These are phyloP conservation scores for Gymnodraco acuticeps DNA, from an alignment of 2,797 vertebrate species.

Conservation along the genomic window DNA sequence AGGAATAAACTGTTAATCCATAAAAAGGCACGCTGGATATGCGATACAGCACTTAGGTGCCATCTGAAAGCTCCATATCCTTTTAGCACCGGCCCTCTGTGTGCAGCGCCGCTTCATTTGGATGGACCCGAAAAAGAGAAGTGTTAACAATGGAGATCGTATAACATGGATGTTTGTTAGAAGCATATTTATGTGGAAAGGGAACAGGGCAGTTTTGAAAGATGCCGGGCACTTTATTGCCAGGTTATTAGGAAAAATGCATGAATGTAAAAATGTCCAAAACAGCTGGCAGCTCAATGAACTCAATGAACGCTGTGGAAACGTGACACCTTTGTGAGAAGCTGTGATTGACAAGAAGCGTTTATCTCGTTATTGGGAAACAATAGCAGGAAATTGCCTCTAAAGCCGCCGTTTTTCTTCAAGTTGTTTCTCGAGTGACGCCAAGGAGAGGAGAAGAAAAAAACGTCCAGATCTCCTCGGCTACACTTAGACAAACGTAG, in stretches of 20 bases:
- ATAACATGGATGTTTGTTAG: constrained; percentile 57
- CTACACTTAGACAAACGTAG: constrained; percentile 59
- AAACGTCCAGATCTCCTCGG: constrained; percentile 52
- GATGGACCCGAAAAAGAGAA: constrained; percentile 51
- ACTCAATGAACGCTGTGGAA: constrained; percentile 36
- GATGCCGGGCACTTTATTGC: constrained; percentile 50
- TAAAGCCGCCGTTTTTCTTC: constrained; percentile 52
- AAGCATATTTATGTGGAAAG: constrained; percentile 36
- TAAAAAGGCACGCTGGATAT: constrained; percentile 69
- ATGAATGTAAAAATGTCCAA: constrained; percentile 40
- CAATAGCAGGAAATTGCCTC: constrained; percentile 67
- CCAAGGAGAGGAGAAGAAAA: constrained; percentile 43
- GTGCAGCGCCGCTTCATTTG: constrained; percentile 45
- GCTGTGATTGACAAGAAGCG: constrained; percentile 53
- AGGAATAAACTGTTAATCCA: constrained; percentile 78
- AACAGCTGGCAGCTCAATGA: constrained; percentile 51
- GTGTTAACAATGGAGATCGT: constrained; percentile 56
- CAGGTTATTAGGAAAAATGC: constrained; percentile 19
- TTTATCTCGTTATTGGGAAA: constrained; percentile 64
- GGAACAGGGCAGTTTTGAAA: constrained; percentile 25
- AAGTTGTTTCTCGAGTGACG: constrained; percentile 32
- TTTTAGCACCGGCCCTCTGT: constrained; percentile 56
- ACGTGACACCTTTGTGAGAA: constrained; percentile 43
- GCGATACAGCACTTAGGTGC: constrained; percentile 73
- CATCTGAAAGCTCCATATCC: constrained; percentile 63